A percentile compares a stretch with the other conserved stretches of the same genome.
These are phyloP conservation scores for Magallana angulata DNA, from an alignment of 1,140 invertebrate genomes.

Conservation along the genomic window DNA sequence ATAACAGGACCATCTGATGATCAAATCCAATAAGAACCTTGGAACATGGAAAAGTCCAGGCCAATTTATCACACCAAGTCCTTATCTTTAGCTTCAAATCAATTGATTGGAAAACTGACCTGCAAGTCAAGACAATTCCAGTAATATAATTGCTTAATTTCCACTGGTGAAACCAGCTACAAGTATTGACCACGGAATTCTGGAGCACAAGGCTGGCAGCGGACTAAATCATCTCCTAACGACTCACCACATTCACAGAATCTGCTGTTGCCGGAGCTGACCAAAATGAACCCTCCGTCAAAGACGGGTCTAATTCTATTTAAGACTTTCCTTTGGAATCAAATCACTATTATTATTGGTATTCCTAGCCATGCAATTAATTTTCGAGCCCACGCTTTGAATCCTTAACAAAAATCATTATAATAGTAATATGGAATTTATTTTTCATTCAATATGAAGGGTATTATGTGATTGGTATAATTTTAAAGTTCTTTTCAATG, in stretches of 20 bases:
- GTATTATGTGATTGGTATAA: background rate
- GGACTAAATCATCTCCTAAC: background rate
- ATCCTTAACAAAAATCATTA: background rate
- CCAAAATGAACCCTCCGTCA: background rate
- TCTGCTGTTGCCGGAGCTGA: background rate
- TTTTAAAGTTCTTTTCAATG: background rate
- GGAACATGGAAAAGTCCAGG: conserved; percentile 15
- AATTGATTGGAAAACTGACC: conserved; percentile 37
- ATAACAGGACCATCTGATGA: background rate
- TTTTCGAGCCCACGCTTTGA: background rate
- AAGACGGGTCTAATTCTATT: background rate
- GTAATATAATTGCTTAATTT: conserved; percentile 32
- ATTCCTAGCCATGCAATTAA: background rate
- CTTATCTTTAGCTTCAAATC: conserved; percentile 34
- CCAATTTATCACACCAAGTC: conserved; percentile 29
- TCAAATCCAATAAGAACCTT: conserved; percentile 24
- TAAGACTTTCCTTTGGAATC: background rate
- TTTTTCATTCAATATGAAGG: background rate
- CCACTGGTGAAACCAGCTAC: conserved; percentile 2
- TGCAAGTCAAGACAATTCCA: conserved; percentile 32
- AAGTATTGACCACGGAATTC: conserved; percentile 3
- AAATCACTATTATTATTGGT: background rate
- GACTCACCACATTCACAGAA: background rate
- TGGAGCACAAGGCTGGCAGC: background rate
- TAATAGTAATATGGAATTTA: background rate